Base-by-base conservation (phyloP, 37 sponge, comb jelly and placozoan species). In the Halichondria panicea region DNA sequence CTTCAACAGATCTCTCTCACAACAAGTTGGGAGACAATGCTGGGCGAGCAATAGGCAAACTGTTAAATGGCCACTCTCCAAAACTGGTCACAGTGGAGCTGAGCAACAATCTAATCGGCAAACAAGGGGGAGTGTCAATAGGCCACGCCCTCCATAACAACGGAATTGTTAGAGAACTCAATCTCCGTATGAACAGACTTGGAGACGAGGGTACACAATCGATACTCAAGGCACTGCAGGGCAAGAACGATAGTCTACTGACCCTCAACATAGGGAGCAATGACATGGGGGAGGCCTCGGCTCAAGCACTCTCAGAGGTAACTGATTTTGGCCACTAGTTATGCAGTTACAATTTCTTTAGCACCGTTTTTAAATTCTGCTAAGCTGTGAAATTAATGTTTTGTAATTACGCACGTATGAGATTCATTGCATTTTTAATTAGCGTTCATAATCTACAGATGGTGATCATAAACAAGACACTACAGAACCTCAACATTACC, bases 101-200 rank as follows among this genome's bases (percentile, higher is more conserved):
- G 37, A 81, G 86, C 65, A 77, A 91, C 68, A 97, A 97, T 41
- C 28, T 22, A 24, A 82, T 97, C 63, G 85, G 85, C 1, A 52
- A 64, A 15, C 70, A 70, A 7, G 94, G 94, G 40, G 97, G 91
- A 0, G 57, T 56, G 2, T 73, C 94, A 34, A 81, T 97, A 27
- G 94, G 95, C 32, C 95, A 93, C 54, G 88, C 94, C 35, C 86
- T 97, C 8, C 80, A 91, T 62, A 85, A 48, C 48, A 97, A 97
- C 71, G 80, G 67, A 7, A 88, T 79, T 21, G 70, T 97, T 36
- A 80, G 28, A 27, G 60, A 45, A 1, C 86, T 97, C 22, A 88
- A 91, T 71, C 66, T 97, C 42, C 68, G 89, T 33, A 69, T 97
- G 38, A 97, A 97, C 76, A 76, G 83, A 19, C 81, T 97, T 3